phyloP scores from a whole-genome alignment of 2,888 invertebrate species.

The Dicyrtoma fusca region DNA sequence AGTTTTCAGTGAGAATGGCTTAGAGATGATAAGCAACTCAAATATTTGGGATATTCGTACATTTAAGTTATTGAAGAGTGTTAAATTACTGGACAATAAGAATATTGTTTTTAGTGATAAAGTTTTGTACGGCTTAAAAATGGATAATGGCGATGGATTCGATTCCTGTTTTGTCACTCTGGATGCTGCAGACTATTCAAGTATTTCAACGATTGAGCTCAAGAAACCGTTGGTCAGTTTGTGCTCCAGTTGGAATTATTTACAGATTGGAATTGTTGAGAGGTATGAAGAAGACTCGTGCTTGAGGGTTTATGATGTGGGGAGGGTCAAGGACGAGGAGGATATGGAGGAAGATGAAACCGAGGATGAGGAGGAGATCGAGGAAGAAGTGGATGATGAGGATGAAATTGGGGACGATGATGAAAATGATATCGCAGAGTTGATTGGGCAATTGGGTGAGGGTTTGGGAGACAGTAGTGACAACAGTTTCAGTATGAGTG shows the following conservation, averaged over 20 bases:
- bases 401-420: conserved; percentile 22
- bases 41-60: conserved; percentile 98
- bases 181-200: conserved; percentile 91
- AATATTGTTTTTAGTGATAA: conserved; percentile 85
- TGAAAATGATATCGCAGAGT: conserved; percentile 1
- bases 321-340: conserved; percentile 34
- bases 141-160: conserved; percentile 73
- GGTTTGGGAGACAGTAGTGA: conserved; percentile 15
- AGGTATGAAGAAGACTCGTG: conserved; percentile 31
- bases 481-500: neutral
- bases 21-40: conserved; percentile 95
- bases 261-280: conserved; percentile 33
- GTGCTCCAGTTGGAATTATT: conserved; percentile 31
- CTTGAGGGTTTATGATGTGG: conserved; percentile 34
- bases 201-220: conserved; percentile 64
- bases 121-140: conserved; percentile 83
- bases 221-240: conserved; percentile 33
- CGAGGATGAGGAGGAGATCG: conserved; percentile 31
- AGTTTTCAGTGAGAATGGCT: conserved; percentile 92
- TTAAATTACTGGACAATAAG: conserved; percentile 90
- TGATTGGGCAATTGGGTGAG: conserved; percentile 30
- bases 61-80: conserved; percentile 89
- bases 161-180: conserved; percentile 94
- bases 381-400: conserved; percentile 39
- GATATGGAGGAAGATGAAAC: conserved; percentile 33